phyloP scores from a whole-genome alignment of 2,797 vertebrate genomes.

The Naso thynnoides region DNA sequence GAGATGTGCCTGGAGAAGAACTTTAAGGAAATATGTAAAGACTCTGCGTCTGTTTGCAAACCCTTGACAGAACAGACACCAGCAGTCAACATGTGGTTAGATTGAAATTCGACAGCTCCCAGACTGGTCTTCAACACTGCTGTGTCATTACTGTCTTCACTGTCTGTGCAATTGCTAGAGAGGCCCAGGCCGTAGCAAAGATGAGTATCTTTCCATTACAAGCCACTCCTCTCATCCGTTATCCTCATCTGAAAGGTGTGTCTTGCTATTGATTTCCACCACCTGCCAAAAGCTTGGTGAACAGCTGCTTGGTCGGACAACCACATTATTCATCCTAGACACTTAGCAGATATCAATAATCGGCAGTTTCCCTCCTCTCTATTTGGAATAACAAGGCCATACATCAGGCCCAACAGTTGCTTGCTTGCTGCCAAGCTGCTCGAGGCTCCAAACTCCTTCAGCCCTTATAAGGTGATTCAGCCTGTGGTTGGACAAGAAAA shows the following conservation, averaged over 20 bases:
- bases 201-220: conserved; percentile 67
- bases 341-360: conserved; percentile 78
- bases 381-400: conserved; percentile 74
- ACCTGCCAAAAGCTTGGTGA: conserved; percentile 69
- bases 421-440: conserved; percentile 42
- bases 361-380: conserved; percentile 65
- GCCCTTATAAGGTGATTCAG: conserved; percentile 64
- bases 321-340: conserved; percentile 69
- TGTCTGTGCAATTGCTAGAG: conserved; percentile 35
- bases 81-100: conserved; percentile 16
- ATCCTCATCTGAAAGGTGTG: conserved; percentile 65
- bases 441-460: conserved; percentile 34
- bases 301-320: conserved; percentile 64
- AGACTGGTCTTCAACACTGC: conserved; percentile 53
- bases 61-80: conserved; percentile 29
- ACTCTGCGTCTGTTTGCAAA: conserved; percentile 39
- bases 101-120: conserved; percentile 38
- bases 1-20: too few species aligned
- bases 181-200: conserved; percentile 43
- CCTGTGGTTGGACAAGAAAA: conserved; percentile 28
- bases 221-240: conserved; percentile 51
- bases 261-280: conserved; percentile 72
- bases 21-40: conserved; percentile 17
- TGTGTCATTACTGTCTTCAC: conserved; percentile 30
- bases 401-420: conserved; percentile 64